phyloP scores from a whole-genome alignment of 2,113 vertebrate genomes.

The Pelecanus crispus region DNA sequence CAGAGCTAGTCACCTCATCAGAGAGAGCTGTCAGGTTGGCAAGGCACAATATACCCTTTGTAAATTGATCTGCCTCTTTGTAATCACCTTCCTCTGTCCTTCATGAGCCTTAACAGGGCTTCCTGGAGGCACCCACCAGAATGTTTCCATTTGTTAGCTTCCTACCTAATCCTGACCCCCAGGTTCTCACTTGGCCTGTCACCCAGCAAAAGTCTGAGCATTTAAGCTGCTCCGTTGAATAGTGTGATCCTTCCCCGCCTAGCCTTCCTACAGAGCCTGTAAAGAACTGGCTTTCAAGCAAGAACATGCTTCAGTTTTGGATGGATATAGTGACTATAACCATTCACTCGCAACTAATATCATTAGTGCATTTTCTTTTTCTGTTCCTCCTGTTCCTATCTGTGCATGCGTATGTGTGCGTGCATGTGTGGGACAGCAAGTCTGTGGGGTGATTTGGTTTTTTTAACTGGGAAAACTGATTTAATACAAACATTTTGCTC shows the following conservation, averaged over 20 bases:
- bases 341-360: background rate
- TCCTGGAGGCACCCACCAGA: background rate
- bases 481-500: background rate
- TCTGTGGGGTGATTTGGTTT: background rate
- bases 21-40: background rate
- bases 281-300: background rate
- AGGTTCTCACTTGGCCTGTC: background rate
- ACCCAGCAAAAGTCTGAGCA: background rate
- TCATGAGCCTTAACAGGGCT: background rate
- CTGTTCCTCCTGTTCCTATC: background rate
- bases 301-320: background rate
- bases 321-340: background rate
- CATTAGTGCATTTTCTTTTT: background rate
- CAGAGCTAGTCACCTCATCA: background rate
- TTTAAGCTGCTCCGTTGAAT: background rate
- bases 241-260: background rate
- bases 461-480: background rate
- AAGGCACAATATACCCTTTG: background rate
- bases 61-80: background rate
- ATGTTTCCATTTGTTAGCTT: background rate
- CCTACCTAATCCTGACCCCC: background rate
- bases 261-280: background rate
- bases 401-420: background rate
- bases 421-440: background rate
- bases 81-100: background rate